phyloP scores from a whole-genome alignment of 2,888 invertebrate genomes.

The Lottia gigantea region DNA sequence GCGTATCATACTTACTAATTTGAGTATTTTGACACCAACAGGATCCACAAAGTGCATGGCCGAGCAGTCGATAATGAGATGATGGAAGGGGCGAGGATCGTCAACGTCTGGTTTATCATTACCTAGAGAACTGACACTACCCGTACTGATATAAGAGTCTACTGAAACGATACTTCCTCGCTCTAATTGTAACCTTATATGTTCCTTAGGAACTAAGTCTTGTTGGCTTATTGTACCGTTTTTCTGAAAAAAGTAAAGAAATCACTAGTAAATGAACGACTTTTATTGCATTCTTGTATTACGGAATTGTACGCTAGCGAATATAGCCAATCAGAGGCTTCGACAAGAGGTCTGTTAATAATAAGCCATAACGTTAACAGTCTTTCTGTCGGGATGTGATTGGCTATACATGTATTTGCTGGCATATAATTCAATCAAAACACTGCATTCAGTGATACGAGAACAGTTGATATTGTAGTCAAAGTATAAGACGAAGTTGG shows the following conservation, averaged over 20 bases:
- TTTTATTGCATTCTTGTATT: too few species aligned
- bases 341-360: too few species aligned
- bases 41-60: slow-evolving; percentile 61
- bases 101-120: background rate
- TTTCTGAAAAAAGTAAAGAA: background rate
- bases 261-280: background rate
- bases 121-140: background rate
- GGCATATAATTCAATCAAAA: too few species aligned
- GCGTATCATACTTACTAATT: slow-evolving; percentile 42
- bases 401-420: too few species aligned
- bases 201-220: background rate
- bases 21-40: slow-evolving; percentile 61
- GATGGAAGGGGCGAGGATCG: slow-evolving; percentile 43
- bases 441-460: too few species aligned
- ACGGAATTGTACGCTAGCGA: too few species aligned
- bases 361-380: too few species aligned
- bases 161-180: background rate
- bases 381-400: too few species aligned
- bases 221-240: background rate
- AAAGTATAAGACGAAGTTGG: too few species aligned
- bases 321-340: too few species aligned
- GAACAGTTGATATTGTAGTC: too few species aligned
- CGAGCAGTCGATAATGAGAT: slow-evolving; percentile 67
- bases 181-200: background rate
- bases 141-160: background rate